Percentiles rank a stretch among this genome's conserved stretches.
Conservation (phyloP, 1,140 invertebrate genomes). For the Drosophila tristis region DNA sequence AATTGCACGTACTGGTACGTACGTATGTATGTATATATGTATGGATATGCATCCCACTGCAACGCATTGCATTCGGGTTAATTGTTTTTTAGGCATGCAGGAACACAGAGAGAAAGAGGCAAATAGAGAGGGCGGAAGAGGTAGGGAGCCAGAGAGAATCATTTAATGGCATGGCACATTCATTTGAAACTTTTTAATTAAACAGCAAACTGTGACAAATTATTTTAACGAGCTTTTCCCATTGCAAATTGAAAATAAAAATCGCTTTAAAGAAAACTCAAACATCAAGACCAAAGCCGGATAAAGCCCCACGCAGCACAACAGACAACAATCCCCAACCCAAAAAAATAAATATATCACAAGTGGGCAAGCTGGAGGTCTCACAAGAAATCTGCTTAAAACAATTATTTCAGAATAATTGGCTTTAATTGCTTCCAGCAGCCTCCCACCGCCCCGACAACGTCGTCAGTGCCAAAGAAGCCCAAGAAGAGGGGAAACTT, state of each 20-base stretch:
- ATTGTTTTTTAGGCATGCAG: conserved; percentile 68
- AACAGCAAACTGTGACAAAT: conserved; percentile 74
- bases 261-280: conserved; percentile 45
- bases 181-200: conserved; percentile 79
- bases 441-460: conserved; percentile 30
- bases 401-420: conserved; percentile 84
- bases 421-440: conserved; percentile 80
- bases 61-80: conserved; percentile 59
- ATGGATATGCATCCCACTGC: conserved; percentile 8
- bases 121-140: too few species aligned
- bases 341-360: conserved; percentile 11
- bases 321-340: conserved; percentile 11
- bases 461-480: conserved; percentile 16
- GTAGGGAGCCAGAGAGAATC: conserved; percentile 29
- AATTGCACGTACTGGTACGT: conserved; percentile 7
- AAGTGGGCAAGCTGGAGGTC: conserved; percentile 18
- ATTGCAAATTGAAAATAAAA: conserved; percentile 53
- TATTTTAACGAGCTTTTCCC: conserved; percentile 71
- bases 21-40: conserved; percentile 7
- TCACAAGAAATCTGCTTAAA: conserved; percentile 78
- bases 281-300: conserved; percentile 39
- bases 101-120: conserved; percentile 16
- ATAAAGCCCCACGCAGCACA: conserved; percentile 18
- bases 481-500: conserved; percentile 53
- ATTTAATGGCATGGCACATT: conserved; percentile 61